phyloP scores from a whole-genome alignment of 1,140 invertebrate species.

The Cydia pomonella region DNA sequence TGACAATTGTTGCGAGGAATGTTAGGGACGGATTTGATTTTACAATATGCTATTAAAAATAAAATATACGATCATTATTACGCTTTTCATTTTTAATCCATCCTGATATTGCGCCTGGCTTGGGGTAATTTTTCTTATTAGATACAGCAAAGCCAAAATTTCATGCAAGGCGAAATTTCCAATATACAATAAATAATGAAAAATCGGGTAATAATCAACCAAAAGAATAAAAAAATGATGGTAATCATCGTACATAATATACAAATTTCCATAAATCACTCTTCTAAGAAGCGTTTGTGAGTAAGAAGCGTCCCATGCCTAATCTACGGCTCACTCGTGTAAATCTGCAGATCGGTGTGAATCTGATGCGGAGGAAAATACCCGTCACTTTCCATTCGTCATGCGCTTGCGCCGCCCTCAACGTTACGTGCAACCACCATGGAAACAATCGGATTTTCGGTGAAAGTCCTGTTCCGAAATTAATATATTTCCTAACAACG shows the following conservation, averaged over 20 bases:
- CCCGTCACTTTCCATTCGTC: slow-evolving; percentile 49
- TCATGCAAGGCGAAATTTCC: not conserved
- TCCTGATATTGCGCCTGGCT: not conserved
- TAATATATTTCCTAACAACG: too few species aligned
- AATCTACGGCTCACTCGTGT: slow-evolving; percentile 54
- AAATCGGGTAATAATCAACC: too few species aligned
- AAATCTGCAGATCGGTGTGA: slow-evolving; percentile 63
- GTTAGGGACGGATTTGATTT: not conserved
- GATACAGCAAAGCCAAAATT: too few species aligned
- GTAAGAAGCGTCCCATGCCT: not conserved
- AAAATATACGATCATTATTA: not conserved
- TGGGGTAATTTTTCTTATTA: not conserved
- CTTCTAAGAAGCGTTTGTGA: not conserved
- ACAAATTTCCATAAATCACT: too few species aligned
- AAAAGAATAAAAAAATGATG: too few species aligned
- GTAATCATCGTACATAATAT: too few species aligned
- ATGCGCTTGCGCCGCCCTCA: not conserved
- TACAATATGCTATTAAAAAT: not conserved
- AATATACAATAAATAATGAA: not conserved
- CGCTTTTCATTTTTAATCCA: not conserved
- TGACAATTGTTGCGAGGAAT: slow-evolving; percentile 5
- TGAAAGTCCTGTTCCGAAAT: slow-evolving; percentile 42
- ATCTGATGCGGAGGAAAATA: slow-evolving; percentile 54
- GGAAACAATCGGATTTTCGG: slow-evolving; percentile 34
- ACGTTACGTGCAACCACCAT: not conserved